These are phyloP conservation scores for Bellardia pandia DNA, from an alignment of 2,888 invertebrate species.

Conservation along the genomic window DNA sequence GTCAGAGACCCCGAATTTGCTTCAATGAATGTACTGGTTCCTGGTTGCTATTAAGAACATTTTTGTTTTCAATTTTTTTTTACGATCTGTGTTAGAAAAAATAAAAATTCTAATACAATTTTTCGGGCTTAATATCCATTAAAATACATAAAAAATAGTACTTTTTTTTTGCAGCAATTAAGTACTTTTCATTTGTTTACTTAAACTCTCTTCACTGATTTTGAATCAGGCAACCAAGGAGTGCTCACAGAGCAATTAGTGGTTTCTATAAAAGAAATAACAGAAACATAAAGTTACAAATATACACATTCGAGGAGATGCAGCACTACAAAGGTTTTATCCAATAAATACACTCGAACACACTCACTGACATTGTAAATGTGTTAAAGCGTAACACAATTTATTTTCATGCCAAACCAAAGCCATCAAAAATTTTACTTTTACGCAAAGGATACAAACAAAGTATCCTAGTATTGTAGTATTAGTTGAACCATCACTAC, in stretches of 20 bases:
- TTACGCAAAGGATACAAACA: constrained; percentile 17
- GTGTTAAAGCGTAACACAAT: constrained; percentile 58
- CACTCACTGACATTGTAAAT: neutral
- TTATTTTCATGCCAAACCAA: constrained; percentile 26
- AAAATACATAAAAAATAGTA: too few species aligned
- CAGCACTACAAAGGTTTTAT: neutral
- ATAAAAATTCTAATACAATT: too few species aligned
- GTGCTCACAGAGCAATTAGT: constrained; percentile 34
- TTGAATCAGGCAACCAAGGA: neutral
- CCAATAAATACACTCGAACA: neutral
- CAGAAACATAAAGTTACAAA: neutral
- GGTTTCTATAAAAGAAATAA: constrained; percentile 14
- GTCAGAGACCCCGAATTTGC: too few species aligned
- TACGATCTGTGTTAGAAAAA: too few species aligned
- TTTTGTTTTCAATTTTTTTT: too few species aligned
- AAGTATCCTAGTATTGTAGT: constrained; percentile 6
- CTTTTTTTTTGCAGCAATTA: neutral
- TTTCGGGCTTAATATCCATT: too few species aligned
- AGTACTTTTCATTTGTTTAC: neutral
- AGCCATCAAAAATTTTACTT: constrained; percentile 9
- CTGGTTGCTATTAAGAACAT: too few species aligned
- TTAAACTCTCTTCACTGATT: neutral
- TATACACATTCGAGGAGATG: neutral
- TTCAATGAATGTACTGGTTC: too few species aligned
- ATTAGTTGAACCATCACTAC: constrained; percentile 9